Conservation (phyloP, 2,113 vertebrate species). For the Corythoichthys haematopterus region DNA sequence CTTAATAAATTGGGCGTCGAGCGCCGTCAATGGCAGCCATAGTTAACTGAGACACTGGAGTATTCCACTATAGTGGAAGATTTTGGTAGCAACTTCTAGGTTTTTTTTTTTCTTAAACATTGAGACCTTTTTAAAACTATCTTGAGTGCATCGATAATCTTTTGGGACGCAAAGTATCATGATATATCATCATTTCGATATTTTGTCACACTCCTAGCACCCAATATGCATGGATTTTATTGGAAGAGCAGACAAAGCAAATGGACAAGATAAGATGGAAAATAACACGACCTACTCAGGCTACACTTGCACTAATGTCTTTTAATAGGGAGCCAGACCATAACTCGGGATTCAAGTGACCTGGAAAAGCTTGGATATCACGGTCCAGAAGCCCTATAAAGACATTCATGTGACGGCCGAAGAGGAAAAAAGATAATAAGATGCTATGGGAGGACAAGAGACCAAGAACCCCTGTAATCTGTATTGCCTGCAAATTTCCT, state of each 20-base stretch:
- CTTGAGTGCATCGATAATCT: no score
- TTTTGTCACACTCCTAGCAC: neutral
- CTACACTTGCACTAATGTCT: conserved; percentile 19
- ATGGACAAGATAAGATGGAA: conserved; percentile 5
- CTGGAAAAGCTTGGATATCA: conserved; percentile 42
- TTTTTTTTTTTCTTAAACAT: no score
- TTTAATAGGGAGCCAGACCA: conserved; percentile 17
- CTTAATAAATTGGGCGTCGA: no score
- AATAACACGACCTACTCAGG: conserved; percentile 10
- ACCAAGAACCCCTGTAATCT: neutral
- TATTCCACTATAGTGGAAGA: no score
- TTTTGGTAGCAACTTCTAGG: no score
- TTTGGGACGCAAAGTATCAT: no score
- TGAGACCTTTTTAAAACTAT: no score
- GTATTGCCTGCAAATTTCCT: no score
- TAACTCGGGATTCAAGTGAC: conserved; percentile 44
- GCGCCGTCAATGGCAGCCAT: no score
- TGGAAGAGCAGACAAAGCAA: neutral
- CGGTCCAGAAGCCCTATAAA: conserved; percentile 30
- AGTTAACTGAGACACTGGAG: no score
- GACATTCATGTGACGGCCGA: conserved; percentile 40
- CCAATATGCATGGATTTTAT: neutral
- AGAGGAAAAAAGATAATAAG: conserved; percentile 22
- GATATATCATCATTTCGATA: neutral
- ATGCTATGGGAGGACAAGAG: conserved; percentile 10